Base-by-base conservation (phyloP, 2,888 invertebrate species). In the Sinohyriopsis cumingii region DNA sequence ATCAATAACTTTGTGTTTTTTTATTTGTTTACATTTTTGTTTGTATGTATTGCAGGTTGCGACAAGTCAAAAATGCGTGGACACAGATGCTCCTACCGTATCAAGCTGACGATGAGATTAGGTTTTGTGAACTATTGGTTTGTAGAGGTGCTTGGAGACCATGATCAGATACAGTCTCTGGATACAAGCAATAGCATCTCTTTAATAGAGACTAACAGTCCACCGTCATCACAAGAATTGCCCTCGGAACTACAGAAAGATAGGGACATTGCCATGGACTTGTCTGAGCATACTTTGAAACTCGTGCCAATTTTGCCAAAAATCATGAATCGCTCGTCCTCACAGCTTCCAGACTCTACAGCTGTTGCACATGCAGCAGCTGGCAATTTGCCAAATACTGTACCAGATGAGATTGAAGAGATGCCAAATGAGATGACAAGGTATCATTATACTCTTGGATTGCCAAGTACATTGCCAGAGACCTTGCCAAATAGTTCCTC, bases 71-170 rank as follows among this genome's bases (percentile, higher is more conserved):
- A 86, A 71, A 84, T 84, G 73, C 72, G 86, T 12, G 86, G 86
- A 24, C 86, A 86, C 72, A 83, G 85, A 55, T 86, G 86, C 68
- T 83, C 84, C 19, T 86, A 84, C 71, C 73, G 86, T 19, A 84
- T 86, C 61, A 86, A 86, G 68, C 80, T 86, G 65, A 86, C 86
- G 7, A 85, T 85, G 82, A 77, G 86, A 60, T 81, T 86, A 24
- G 86, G 85, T 33, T 84, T 80, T 67, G 85, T 85, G 24, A 84
- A 86, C 59, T 80, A 76, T 78, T 86, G 86, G 86, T 86, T 84
- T 68, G 86, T 86, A 15, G 86, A 86, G 70, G 81, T 84, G 55
- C 81, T 84, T 62, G 86, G 86, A n/a, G 81, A 82, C 63, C 86
- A 86, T 72, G 82, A 80, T 57, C 82, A 80, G 65, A 71, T 79